Base-by-base conservation (phyloP, 2,113 vertebrate species). In the Brachyistius frenatus region DNA sequence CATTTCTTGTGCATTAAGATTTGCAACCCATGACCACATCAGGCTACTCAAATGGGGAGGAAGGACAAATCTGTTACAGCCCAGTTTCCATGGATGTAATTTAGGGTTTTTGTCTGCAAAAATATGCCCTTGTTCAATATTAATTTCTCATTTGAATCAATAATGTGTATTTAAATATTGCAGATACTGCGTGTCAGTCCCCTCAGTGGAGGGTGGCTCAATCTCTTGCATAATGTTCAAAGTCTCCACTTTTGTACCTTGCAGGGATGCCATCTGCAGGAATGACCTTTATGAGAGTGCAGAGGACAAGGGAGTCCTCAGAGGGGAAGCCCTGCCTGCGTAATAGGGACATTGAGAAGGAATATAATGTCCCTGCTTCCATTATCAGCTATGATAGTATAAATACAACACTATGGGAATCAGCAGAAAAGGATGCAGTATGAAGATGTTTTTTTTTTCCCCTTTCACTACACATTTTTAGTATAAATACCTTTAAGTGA, bases 211-310 rank as follows among this genome's bases (percentile, higher is more conserved):
- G 11, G 2, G 14, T 31, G 4, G 14, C 15, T 0, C 0, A 69
- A 67, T 60, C 61, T 74, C 50, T 46, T 66, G 74, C 76, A 50
- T 69, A 84, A 79, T 77, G 72, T 81, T 87, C 65, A 81, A 79
- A 79, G 70, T 71, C 61, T 62, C 44, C 11, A 55, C 49, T 58
- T 79, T 66, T 65, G 65, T 63, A 78, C 65, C 78, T 78, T 66
- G 66, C 73, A 75, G 81, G 53, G 62, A 80, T 52, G 54, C 85
- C 83, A 88, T 86, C 89, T 91, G 88, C 55, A 62, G 72, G 39
- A 52, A 85, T 83, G 83, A 90, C 89, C 91, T 91, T 82, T 83
- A 56, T 75, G 60, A 84, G 60, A 84, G 69, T n/a, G 32, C 33
- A 44, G 47, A 67, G 65, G 82, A 86, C 64, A 66, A 67, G 76